phyloP scores from a whole-genome alignment of 2,888 invertebrate genomes.

The Onchidella celtica region DNA sequence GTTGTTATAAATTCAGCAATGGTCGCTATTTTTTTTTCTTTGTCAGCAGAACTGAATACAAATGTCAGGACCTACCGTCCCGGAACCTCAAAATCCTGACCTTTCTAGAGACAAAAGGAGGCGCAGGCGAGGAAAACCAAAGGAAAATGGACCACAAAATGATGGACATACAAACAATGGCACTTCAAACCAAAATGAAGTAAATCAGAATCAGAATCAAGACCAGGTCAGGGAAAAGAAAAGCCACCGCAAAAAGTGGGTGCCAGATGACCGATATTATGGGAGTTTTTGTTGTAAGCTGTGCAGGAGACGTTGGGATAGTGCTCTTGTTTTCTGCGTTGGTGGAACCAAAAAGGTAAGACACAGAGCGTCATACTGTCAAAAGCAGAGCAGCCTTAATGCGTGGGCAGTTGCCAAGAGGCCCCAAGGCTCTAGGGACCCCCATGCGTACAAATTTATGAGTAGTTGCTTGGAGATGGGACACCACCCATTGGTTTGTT shows the following conservation, averaged over 20 bases:
- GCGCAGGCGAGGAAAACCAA: too few relatives aligned
- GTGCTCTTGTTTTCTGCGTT: conserved; percentile 26
- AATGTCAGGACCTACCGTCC: background rate
- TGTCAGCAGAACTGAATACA: too few relatives aligned
- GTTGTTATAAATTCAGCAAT: too few relatives aligned
- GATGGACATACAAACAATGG: background rate
- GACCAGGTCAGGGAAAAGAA: background rate
- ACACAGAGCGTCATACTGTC: too few relatives aligned
- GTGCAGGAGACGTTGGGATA: conserved; percentile 23
- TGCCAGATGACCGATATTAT: conserved; percentile 27
- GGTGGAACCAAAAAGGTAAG: conserved; percentile 34
- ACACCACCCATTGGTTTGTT: too few relatives aligned
- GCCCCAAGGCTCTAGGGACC: too few relatives aligned
- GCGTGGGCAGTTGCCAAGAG: too few relatives aligned
- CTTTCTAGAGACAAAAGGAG: background rate
- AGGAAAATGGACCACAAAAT: background rate
- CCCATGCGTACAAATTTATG: too few relatives aligned
- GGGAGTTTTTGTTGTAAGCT: conserved; percentile 4
- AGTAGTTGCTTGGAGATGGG: too few relatives aligned
- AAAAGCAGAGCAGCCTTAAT: too few relatives aligned
- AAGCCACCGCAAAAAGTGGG: too few relatives aligned
- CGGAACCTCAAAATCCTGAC: background rate
- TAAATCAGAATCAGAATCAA: background rate
- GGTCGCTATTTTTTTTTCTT: too few relatives aligned
- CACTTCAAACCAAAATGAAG: background rate